Evolutionary conservation across 2,797 vertebrate genomes (phyloP), one percentile per base, ranked within the genome.

Genomic region (Taenioides sp.): DNA sequence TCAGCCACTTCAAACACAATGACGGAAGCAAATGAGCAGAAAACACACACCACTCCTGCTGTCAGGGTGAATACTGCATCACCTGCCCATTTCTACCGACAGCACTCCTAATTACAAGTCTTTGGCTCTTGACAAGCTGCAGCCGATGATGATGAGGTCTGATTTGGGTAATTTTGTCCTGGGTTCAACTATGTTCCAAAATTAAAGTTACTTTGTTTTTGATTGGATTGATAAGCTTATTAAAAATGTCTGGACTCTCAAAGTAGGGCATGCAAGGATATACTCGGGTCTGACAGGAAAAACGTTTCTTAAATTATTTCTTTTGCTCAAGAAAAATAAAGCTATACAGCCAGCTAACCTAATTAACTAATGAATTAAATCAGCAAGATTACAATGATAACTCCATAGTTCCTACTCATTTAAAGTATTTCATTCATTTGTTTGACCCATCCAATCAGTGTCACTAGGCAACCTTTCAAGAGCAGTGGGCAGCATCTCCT

Each of bases 1-100:
- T 52, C 50, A 58, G 23, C 43, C 54, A 34, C 52, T 71, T 34
- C 65, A 69, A 57, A 64, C 23, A 34, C 67, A 67, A 31, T 23
- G 31, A 54, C 18, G 57, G 0, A n/a, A 69, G 4, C 31, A 55
- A 67, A 28, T 47, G 67, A 70, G 60, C 5, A 70, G 57, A 57
- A 27, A 61, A 70, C 23, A 62, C 23, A 62, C n/a, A 16, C 27
- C 47, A 7, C 54, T 58, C 55, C 43, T 43, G 72, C 65, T 31
- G 65, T 11, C 37, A 20, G 20, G 55, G 54, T 11, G 34, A 40
- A 18, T 18, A 10, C n/a, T 17, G 17, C 50, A 37, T 67, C 22
- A 40, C 18, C 55, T 68, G 73, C 65, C 6, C 17, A 55, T 73
- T 25, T 22, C 23, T 68, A 25, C 60, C 3, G 1, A 22, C 60